A percentile compares a stretch with the other conserved stretches of the same genome.
Evolutionary conservation across 2,113 vertebrate species (phyloP).

Genomic region (Pangasianodon gigas): DNA sequence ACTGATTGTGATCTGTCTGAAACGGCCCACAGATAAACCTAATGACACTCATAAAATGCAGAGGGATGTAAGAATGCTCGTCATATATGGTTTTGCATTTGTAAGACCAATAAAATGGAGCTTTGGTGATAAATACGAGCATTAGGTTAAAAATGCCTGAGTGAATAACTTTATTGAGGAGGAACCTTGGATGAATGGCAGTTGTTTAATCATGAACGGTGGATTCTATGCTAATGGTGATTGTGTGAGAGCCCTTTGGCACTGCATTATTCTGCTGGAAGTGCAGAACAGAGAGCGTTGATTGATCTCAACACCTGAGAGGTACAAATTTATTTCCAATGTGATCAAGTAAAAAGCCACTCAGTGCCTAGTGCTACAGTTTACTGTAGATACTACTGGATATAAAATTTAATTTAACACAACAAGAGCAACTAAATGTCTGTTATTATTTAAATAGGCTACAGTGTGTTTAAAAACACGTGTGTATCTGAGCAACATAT

Average conservation of each 20-base stretch:
- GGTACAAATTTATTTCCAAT: conserved; percentile 30
- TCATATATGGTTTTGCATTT: neutral
- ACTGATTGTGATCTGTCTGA: conserved; percentile 47
- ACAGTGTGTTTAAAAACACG: neutral
- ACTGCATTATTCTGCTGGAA: conserved; percentile 15
- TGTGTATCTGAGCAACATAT: neutral
- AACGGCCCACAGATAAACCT: conserved; percentile 47
- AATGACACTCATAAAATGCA: conserved; percentile 3
- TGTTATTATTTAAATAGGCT: neutral
- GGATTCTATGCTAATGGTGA: conserved; percentile 30
- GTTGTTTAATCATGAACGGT: conserved; percentile 1
- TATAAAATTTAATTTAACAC: neutral
- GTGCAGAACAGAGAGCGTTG: conserved; percentile 21
- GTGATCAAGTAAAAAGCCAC: conserved; percentile 16
- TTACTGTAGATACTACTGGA: neutral
- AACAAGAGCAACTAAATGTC: neutral
- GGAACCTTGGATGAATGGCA: neutral
- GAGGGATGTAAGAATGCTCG: neutral
- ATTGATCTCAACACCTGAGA: conserved; percentile 40
- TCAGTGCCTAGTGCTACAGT: neutral
- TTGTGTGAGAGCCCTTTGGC: conserved; percentile 12
- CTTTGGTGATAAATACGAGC: neutral
- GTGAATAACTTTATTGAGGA: neutral
- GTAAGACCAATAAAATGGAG: neutral
- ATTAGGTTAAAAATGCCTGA: neutral